Evolutionary conservation across 2,797 vertebrate species (phyloP), one percentile per base, ranked within the genome.

Genomic region (Silurus aristotelis): DNA sequence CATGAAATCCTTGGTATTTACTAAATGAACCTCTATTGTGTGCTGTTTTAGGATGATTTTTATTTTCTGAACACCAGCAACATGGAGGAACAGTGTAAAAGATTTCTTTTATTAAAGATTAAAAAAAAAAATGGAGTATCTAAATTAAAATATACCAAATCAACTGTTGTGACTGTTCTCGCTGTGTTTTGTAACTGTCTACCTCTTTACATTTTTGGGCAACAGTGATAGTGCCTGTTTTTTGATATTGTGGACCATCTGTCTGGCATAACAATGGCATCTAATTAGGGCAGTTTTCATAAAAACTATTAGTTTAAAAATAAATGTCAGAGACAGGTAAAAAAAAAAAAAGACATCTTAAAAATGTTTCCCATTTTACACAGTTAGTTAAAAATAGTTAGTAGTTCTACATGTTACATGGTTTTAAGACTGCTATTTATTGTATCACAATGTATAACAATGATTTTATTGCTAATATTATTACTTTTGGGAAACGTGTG

Each of bases 171-270:
- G 31, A 77, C 75, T 43, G 27, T 77, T 38, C 27, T 7, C 3
- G 2, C 10, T 43, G 5, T 63, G 64, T 8, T 63, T 64, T 20
- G 80, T 87, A 63, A 60, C 77, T 84, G 63, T 88, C 78, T 89
- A 87, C 79, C 75, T 71, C 78, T 85, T 52, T 60, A 55, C 38
- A 6, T 84, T 82, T 84, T 72, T 85, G 27, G 63, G 77, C 55
- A 76, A 27, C 22, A 70, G 5, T 73, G 2, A 71, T 66, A 27
- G 73, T 77, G 58, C 9, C 55, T 31, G 25, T 77, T 58, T 9
- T 76, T 55, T 60, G 55, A 20, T 20, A 77, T 38, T 77, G 75
- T 77, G 55, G 55, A 60, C 56, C 8, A 60, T 77, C 55, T 77
- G 17, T 58, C 75, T 27, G 17, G 27, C 8, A 60, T 38, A 56